Percentiles rank a stretch among this genome's conserved stretches.
phyloP scores from a whole-genome alignment of 35 echinoderm and acorn worm genomes.

The Lytechinus variegatus region DNA sequence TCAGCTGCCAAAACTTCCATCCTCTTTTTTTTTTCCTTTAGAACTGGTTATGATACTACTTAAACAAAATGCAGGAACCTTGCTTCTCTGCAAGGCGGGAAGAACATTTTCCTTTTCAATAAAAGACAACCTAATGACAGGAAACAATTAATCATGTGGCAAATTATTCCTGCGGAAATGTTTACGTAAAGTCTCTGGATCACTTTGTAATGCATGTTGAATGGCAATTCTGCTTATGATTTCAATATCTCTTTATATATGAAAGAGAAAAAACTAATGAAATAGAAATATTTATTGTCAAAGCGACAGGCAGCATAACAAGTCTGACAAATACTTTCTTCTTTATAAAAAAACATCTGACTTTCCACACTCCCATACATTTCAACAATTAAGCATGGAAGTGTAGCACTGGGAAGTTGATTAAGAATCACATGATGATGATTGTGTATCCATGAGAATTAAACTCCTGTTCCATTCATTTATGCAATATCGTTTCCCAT shows the following conservation, averaged over 20 bases:
- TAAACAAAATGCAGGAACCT: neutral
- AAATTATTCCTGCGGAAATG: neutral
- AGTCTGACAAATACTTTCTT: neutral
- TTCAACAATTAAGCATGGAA: no score
- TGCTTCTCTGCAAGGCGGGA: neutral
- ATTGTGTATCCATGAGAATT: no score
- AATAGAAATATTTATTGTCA: neutral
- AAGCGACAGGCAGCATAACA: neutral
- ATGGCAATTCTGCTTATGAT: neutral
- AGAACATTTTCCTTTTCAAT: neutral
- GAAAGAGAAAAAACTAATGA: neutral
- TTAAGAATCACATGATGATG: no score
- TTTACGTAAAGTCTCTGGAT: neutral
- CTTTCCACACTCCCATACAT: neutral
- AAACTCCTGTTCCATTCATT: no score
- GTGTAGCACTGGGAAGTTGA: no score
- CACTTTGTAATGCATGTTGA: neutral
- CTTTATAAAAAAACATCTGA: neutral
- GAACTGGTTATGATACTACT: neutral
- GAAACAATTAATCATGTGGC: neutral
- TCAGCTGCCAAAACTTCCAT: neutral
- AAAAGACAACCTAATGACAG: neutral
- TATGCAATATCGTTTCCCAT: neutral
- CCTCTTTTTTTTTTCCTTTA: neutral
- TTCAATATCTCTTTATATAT: neutral